These are phyloP conservation scores for Haplochromis vanheusdeni DNA, from an alignment of 2,113 vertebrate genomes.

Conservation along the genomic window DNA sequence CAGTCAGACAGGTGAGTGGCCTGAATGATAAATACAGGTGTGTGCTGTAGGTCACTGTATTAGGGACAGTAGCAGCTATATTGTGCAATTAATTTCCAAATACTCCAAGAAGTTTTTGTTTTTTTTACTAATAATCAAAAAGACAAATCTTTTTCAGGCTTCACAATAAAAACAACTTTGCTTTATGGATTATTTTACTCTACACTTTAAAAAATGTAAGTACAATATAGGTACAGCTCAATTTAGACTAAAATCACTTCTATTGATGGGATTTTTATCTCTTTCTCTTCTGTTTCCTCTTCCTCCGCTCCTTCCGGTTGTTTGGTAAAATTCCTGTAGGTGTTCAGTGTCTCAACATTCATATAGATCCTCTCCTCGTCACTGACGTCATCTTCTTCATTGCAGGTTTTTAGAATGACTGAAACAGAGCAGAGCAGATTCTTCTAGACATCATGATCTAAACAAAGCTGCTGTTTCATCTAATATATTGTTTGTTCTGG, in stretches of 20 bases:
- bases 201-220: accelerated
- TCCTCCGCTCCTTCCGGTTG: accelerated
- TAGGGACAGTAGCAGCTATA: not conserved
- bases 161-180: not conserved
- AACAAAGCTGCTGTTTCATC: accelerated
- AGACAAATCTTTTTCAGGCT: not conserved
- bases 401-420: accelerated
- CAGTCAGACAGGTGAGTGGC: not conserved
- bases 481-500: accelerated
- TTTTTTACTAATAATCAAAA: not conserved
- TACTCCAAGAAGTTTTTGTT: not conserved
- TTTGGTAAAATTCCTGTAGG: not conserved
- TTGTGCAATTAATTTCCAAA: not conserved
- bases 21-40: not conserved
- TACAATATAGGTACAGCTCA: accelerated
- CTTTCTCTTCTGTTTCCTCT: not conserved
- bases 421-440: not conserved
- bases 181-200: not conserved
- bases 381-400: not conserved
- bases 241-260: not conserved
- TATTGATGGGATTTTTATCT: not conserved
- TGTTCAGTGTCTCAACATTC: not conserved
- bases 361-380: not conserved
- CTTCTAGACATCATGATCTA: accelerated
- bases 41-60: not conserved